Conservation (phyloP, 1,140 invertebrate genomes). For the Acromyrmex charruanus region DNA sequence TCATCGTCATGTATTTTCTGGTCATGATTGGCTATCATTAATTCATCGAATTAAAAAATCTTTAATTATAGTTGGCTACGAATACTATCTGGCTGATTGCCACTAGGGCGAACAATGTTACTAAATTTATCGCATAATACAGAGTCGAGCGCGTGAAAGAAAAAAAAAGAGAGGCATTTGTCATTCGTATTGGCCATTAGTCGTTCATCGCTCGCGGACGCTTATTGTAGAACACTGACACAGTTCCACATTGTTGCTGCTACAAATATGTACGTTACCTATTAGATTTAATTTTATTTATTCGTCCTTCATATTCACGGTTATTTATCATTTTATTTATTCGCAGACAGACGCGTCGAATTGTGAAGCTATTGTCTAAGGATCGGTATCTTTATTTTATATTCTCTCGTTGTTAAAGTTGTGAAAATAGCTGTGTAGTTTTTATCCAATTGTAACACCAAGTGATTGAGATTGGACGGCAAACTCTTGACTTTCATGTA, state of each 20-base stretch:
- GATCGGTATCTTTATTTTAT: constrained; percentile 34
- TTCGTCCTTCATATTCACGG: constrained; percentile 35
- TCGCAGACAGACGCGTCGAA: constrained; percentile 1
- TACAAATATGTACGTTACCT: constrained; percentile 62
- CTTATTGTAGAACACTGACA: not conserved
- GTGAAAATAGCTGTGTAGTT: constrained; percentile 23
- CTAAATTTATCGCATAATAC: constrained; percentile 10
- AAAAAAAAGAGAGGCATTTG: not conserved
- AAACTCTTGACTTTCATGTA: not conserved
- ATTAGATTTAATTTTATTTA: constrained; percentile 62
- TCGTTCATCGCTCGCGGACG: constrained; percentile 16
- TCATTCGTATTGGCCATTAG: constrained; percentile 27
- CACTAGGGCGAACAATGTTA: constrained; percentile 30
- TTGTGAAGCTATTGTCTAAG: constrained; percentile 20
- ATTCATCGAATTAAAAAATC: constrained; percentile 53
- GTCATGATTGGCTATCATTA: constrained; percentile 54
- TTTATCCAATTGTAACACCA: constrained; percentile 12
- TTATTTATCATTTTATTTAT: constrained; percentile 40
- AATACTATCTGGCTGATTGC: constrained; percentile 42
- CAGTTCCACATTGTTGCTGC: constrained; percentile 33
- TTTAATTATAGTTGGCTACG: constrained; percentile 42
- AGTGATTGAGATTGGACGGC: constrained; percentile 35
- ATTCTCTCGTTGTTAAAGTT: constrained; percentile 41
- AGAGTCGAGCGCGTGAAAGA: not conserved
- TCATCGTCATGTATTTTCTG: constrained; percentile 32